phyloP scores from a whole-genome alignment of 1,140 invertebrate species.

The Drosophila fuyamai region DNA sequence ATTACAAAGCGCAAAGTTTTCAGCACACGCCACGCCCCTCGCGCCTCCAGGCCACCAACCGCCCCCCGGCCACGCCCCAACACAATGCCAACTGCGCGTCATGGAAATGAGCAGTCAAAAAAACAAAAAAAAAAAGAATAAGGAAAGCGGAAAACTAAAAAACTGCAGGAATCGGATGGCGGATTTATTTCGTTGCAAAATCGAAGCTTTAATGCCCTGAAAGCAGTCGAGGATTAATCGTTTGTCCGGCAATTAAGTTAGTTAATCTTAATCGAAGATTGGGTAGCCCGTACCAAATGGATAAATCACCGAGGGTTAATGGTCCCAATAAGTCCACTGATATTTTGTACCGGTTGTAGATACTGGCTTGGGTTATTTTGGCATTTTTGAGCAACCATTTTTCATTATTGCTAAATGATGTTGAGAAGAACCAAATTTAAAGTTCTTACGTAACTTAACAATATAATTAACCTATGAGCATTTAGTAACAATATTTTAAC shows the following conservation, averaged over 20 bases:
- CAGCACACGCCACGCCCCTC: conserved; percentile 75
- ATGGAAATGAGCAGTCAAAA: conserved; percentile 79
- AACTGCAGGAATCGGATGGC: conserved; percentile 27
- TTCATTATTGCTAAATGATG: too few relatives aligned
- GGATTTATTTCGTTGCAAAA: conserved; percentile 37
- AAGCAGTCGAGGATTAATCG: conserved; percentile 26
- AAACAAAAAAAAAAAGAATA: conserved; percentile 24
- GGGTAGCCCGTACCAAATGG: not conserved
- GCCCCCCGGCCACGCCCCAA: conserved; percentile 38
- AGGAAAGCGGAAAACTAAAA: conserved; percentile 43
- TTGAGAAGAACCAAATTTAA: too few relatives aligned
- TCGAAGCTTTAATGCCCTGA: conserved; percentile 51
- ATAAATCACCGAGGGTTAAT: conserved; percentile 22
- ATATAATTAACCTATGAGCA: too few relatives aligned
- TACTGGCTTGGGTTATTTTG: too few relatives aligned
- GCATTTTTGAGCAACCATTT: too few relatives aligned
- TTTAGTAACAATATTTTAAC: too few relatives aligned
- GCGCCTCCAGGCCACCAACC: not conserved
- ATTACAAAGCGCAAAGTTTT: conserved; percentile 83
- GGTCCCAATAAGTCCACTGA: not conserved
- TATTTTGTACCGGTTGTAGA: not conserved
- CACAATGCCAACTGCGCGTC: conserved; percentile 79
- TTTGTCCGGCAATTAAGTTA: conserved; percentile 36
- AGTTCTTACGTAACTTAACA: too few relatives aligned
- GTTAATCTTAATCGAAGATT: conserved; percentile 29